Evolutionary conservation across 92 coral and sea anemone species (phyloP).

Genomic region (Heteractis magnifica): DNA sequence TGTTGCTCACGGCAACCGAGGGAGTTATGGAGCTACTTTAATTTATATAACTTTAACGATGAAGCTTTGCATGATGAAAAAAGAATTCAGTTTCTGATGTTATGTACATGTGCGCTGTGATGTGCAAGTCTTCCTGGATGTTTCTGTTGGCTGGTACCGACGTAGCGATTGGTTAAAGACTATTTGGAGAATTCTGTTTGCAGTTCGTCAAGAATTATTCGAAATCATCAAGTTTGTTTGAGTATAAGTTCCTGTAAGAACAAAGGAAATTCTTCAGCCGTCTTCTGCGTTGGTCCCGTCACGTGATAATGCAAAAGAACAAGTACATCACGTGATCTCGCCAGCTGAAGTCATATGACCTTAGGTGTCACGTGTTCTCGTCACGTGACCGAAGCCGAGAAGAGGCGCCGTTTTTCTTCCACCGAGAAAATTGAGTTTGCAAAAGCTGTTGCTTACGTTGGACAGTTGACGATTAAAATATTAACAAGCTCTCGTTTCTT

Average conservation of each 20-base stretch:
- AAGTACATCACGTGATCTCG: no score
- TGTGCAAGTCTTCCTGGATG: no score
- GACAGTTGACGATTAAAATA: neutral
- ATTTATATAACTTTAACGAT: neutral
- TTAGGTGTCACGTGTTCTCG: neutral
- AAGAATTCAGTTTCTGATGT: no score
- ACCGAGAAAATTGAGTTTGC: neutral
- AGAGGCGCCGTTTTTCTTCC: slow-evolving; percentile 7
- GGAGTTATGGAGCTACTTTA: neutral
- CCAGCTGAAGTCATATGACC: no score
- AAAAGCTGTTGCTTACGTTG: neutral
- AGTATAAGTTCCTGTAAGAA: no score
- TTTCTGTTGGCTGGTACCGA: neutral
- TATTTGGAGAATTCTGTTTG: neutral
- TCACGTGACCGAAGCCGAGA: neutral
- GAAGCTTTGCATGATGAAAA: no score
- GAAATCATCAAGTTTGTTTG: neutral
- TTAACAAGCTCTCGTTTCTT: neutral
- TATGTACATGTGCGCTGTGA: no score
- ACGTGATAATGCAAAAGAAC: neutral
- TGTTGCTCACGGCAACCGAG: neutral
- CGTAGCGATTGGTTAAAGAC: neutral
- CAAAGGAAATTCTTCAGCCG: no score
- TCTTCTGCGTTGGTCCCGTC: neutral
- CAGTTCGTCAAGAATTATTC: neutral